These are phyloP conservation scores for Sebastes nivosus DNA, from an alignment of 2,797 vertebrate species.

Conservation along the genomic window DNA sequence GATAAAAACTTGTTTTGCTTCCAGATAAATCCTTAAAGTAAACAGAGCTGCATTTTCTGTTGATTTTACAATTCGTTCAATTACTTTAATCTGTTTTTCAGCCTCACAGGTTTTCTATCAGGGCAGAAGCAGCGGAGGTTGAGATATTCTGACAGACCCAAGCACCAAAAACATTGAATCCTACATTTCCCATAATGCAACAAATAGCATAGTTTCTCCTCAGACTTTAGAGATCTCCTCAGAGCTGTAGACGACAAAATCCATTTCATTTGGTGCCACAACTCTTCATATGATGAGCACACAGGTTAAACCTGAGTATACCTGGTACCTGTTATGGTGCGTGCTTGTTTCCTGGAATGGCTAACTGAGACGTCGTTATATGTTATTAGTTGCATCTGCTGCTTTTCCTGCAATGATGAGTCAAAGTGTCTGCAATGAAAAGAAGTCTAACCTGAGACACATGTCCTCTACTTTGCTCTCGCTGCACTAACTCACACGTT, in stretches of 20 bases:
- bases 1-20: neutral
- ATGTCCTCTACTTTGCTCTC: neutral
- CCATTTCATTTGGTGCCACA: neutral
- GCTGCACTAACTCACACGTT: neutral
- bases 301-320: neutral
- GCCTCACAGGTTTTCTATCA: neutral
- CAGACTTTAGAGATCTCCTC: neutral
- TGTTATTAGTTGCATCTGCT: neutral
- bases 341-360: neutral
- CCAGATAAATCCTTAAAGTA: constrained; percentile 4
- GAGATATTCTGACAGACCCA: neutral
- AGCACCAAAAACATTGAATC: neutral
- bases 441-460: neutral
- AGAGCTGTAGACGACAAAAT: neutral
- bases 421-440: neutral
- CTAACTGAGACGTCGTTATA: neutral
- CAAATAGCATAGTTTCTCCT: neutral
- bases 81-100: neutral
- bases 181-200: neutral
- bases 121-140: neutral
- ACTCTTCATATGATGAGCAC: neutral
- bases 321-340: neutral
- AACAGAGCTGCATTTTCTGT: neutral
- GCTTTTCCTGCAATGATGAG: neutral
- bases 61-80: constrained; percentile 1